These are phyloP conservation scores for Tauraco erythrolophus DNA, from an alignment of 2,113 vertebrate genomes.

Conservation along the genomic window DNA sequence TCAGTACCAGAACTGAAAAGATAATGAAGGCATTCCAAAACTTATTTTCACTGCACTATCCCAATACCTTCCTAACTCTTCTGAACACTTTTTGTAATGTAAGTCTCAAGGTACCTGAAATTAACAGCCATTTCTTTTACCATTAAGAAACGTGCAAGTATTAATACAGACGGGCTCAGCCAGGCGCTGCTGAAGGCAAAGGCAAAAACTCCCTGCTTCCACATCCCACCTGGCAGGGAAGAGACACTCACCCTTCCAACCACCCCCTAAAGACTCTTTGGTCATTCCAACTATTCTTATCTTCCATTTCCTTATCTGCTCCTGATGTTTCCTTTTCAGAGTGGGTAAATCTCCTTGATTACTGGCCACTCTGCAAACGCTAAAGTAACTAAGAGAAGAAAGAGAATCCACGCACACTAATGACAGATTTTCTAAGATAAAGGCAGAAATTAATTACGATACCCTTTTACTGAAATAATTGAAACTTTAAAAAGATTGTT, in stretches of 20 bases:
- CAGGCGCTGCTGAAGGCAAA: background rate
- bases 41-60: background rate
- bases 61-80: background rate
- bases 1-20: background rate
- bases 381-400: background rate
- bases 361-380: background rate
- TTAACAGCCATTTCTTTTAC: background rate
- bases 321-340: background rate
- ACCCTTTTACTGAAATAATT: background rate
- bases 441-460: background rate
- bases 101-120: background rate
- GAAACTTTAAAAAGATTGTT: too few relatives aligned
- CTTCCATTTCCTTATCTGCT: background rate
- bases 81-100: background rate
- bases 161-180: background rate
- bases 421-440: background rate
- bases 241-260: background rate
- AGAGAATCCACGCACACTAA: background rate
- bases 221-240: background rate
- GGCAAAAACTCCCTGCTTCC: background rate
- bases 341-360: background rate
- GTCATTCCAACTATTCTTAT: background rate
- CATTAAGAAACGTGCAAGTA: background rate
- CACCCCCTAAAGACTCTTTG: background rate
- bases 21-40: background rate